Evolutionary conservation across 1,140 invertebrate genomes (phyloP).

Genomic region (Mizuhopecten yessoensis): DNA sequence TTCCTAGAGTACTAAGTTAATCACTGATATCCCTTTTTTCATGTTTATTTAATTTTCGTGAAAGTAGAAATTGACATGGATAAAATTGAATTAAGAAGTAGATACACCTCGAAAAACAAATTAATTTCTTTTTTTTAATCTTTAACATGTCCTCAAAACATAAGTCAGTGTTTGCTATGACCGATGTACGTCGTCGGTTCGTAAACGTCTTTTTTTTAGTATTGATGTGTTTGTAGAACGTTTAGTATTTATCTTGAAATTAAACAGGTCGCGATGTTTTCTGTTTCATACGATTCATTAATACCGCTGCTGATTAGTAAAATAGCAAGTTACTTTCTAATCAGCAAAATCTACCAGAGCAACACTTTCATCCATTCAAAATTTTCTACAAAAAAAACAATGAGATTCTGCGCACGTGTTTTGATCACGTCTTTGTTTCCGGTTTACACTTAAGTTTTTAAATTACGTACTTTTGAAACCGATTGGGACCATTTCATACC

Average conservation of each 20-base stretch:
- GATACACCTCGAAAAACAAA: conserved; percentile 1
- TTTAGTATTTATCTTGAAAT: no score
- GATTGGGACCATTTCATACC: no score
- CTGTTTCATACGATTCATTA: background rate
- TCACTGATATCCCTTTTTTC: conserved; percentile 18
- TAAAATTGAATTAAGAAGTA: conserved; percentile 36
- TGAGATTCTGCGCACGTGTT: no score
- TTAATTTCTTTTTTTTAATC: conserved; percentile 38
- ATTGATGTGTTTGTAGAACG: background rate
- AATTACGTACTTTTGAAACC: no score
- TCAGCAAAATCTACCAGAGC: no score
- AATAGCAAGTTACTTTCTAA: background rate
- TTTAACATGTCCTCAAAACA: background rate
- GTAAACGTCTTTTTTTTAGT: background rate
- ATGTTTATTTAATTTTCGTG: conserved; percentile 29
- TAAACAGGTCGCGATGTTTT: no score
- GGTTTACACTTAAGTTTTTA: no score
- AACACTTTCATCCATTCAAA: no score
- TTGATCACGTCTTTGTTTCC: no score
- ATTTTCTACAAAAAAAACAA: no score
- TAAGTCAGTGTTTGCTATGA: background rate
- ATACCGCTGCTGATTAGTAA: background rate
- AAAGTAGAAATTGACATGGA: conserved; percentile 31
- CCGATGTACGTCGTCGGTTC: background rate
- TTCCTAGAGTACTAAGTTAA: background rate